phyloP scores from a whole-genome alignment of 1,140 invertebrate genomes.

The Trichonephila inaurata region DNA sequence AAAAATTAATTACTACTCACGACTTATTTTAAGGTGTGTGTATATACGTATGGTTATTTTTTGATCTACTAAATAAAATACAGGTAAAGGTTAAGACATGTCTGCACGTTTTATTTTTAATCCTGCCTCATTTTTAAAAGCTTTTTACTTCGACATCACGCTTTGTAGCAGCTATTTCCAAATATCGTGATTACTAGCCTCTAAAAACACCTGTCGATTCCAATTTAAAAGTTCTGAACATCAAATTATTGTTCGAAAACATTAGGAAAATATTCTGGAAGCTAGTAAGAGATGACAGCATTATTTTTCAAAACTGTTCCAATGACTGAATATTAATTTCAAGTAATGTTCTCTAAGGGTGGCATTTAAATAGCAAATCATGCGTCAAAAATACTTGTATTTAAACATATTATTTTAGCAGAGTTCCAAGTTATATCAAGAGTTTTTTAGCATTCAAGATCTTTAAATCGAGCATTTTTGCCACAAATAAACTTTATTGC shows the following conservation, averaged over 20 bases:
- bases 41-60: not conserved
- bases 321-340: too few relatives aligned
- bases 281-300: too few relatives aligned
- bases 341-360: too few relatives aligned
- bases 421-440: too few relatives aligned
- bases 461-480: too few relatives aligned
- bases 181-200: not conserved
- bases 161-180: not conserved
- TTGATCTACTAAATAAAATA: not conserved
- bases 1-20: not conserved
- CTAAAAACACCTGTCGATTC: not conserved
- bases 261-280: too few relatives aligned
- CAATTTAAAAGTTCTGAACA: not conserved
- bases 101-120: not conserved
- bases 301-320: too few relatives aligned
- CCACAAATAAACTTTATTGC: too few relatives aligned
- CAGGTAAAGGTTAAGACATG: not conserved
- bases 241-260: not conserved
- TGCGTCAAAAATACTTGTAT: too few relatives aligned
- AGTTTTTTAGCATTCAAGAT: too few relatives aligned
- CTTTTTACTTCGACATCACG: not conserved
- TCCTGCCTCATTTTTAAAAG: not conserved
- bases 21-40: not conserved
- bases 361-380: too few relatives aligned
- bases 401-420: too few relatives aligned